A percentile compares a stretch with the other conserved stretches of the same genome.
Conservation (phyloP, 2,888 invertebrate genomes). For the Brenthis daphne region DNA sequence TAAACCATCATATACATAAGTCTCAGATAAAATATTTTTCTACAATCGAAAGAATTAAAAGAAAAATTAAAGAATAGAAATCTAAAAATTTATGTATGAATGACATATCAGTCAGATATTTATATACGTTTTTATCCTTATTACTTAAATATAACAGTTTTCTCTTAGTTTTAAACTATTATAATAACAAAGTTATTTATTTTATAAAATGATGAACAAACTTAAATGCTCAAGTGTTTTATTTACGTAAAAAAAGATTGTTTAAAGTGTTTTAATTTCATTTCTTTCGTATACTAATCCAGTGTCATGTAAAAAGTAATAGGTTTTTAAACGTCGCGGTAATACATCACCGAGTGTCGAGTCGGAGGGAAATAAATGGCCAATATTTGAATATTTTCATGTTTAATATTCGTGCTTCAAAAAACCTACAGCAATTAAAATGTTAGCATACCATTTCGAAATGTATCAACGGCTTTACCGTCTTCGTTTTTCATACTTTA, state of each 20-base stretch:
- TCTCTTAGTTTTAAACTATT: too few species aligned
- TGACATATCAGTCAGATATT: too few species aligned
- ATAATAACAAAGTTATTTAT: too few species aligned
- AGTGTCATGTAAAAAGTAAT: conserved; percentile 65
- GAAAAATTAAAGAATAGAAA: too few species aligned
- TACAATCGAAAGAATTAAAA: too few species aligned
- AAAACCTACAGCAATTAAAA: conserved; percentile 46
- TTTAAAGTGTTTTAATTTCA: conserved; percentile 33
- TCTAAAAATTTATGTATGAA: too few species aligned
- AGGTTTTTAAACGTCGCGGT: conserved; percentile 66
- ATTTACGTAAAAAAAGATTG: neutral
- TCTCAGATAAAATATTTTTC: too few species aligned
- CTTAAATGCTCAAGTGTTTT: neutral
- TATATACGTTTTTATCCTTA: too few species aligned
- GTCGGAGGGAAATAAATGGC: conserved; percentile 48
- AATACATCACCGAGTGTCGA: conserved; percentile 58
- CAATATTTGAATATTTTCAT: conserved; percentile 45
- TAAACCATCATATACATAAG: too few species aligned
- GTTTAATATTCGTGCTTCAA: conserved; percentile 42
- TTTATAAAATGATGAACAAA: neutral
- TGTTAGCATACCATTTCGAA: conserved; percentile 43
- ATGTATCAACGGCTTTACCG: conserved; percentile 29
- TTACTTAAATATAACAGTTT: too few species aligned
- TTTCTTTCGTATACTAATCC: conserved; percentile 49
- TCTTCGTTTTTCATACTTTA: conserved; percentile 9